These are phyloP conservation scores for Zoanthus gigantus DNA, from an alignment of 92 coral and sea anemone genomes.

Conservation along the genomic window DNA sequence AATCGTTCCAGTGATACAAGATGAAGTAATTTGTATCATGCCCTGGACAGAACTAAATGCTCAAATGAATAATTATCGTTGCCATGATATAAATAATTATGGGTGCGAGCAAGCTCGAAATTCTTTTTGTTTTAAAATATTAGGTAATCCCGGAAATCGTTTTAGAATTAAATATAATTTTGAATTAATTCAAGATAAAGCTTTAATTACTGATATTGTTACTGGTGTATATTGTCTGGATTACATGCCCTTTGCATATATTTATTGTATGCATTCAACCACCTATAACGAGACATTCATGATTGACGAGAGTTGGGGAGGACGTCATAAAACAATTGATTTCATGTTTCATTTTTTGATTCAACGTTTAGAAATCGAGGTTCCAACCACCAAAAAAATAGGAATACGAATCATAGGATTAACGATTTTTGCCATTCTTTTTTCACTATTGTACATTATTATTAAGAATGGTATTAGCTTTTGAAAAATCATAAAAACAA, in stretches of 20 bases:
- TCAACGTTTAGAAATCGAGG: not conserved
- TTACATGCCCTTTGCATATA: not conserved
- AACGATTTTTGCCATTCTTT: not conserved
- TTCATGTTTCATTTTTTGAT: too few relatives aligned
- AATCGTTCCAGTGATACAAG: not conserved
- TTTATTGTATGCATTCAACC: not conserved
- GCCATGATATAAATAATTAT: not conserved
- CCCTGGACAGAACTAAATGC: not conserved
- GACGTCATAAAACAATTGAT: not conserved
- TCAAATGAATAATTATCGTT: not conserved
- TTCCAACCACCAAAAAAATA: not conserved
- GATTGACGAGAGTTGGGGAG: not conserved
- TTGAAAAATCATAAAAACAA: not conserved
- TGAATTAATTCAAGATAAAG: not conserved
- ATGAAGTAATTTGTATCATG: not conserved
- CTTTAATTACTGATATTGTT: not conserved
- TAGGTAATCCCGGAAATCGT: not conserved
- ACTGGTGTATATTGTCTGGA: not conserved
- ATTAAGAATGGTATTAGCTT: not conserved
- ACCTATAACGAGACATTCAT: not conserved
- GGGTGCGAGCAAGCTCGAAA: not conserved
- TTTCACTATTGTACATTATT: not conserved
- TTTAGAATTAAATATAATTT: too few relatives aligned
- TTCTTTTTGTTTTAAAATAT: not conserved
- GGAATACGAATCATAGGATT: not conserved